Evolutionary conservation across 2,113 vertebrate genomes (phyloP).

Genomic region (Actenoides hombroni): DNA sequence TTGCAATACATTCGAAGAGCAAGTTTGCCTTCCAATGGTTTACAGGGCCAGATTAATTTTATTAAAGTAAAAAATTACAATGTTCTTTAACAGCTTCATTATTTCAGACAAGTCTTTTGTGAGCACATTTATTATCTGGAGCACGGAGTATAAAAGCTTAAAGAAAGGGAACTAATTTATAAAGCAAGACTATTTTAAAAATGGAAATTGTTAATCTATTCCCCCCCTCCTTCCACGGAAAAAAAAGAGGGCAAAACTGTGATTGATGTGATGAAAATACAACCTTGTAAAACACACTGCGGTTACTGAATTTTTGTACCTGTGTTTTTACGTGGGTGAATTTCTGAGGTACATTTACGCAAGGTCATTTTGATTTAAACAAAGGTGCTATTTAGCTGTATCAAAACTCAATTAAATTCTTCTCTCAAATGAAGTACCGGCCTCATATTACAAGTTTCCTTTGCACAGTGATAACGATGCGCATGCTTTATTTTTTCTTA

Average conservation of each 20-base stretch:
- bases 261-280: constrained; percentile 17
- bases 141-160: constrained; percentile 18
- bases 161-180: constrained; percentile 52
- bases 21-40: constrained; percentile 64
- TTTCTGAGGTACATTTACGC: constrained; percentile 9
- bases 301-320: background rate
- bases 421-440: constrained; percentile 21
- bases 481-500: background rate
- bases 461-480: background rate
- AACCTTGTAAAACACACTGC: background rate
- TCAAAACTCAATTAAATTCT: constrained; percentile 47
- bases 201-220: constrained; percentile 48
- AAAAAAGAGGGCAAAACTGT: background rate
- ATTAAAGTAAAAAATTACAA: constrained; percentile 68
- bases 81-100: constrained; percentile 67
- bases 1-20: constrained; percentile 56
- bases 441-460: background rate
- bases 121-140: constrained; percentile 63
- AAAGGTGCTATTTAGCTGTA: constrained; percentile 5
- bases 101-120: constrained; percentile 66
- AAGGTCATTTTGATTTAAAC: constrained; percentile 31
- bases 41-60: constrained; percentile 72
- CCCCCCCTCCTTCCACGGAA: background rate
- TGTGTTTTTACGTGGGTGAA: constrained; percentile 12
- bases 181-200: constrained; percentile 53